Conservation (phyloP, 2,888 invertebrate species). For the Pammene aurita region DNA sequence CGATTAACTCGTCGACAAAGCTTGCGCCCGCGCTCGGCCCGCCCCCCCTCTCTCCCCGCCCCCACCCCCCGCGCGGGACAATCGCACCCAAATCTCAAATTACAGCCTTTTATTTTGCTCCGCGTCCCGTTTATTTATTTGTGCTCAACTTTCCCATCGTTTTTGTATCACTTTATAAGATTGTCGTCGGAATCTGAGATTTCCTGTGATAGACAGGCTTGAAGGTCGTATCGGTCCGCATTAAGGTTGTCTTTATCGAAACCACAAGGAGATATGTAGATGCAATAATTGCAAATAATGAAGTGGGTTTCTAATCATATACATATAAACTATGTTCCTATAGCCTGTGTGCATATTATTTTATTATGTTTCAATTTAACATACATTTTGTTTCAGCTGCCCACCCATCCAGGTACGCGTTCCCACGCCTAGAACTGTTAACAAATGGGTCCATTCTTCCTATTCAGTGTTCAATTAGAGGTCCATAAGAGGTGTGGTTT, state of each 20-base stretch:
- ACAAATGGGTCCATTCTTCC: not conserved
- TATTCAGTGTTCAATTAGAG: not conserved
- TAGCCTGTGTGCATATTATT: no score
- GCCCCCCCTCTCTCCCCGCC: not conserved
- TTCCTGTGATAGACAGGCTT: not conserved
- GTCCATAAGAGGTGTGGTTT: not conserved
- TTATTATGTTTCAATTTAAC: no score
- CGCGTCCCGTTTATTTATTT: conserved; percentile 22
- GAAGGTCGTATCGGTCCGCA: not conserved
- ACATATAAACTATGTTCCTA: no score
- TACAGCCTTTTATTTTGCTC: conserved; percentile 25
- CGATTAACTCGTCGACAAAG: conserved; percentile 30
- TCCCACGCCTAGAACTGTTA: not conserved
- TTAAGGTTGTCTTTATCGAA: no score
- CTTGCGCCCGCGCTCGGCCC: not conserved
- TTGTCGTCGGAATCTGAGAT: conserved; percentile 10
- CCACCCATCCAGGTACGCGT: no score
- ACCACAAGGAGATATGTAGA: no score
- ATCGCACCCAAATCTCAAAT: conserved; percentile 30
- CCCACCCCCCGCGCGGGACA: conserved; percentile 6
- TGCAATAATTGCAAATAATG: no score
- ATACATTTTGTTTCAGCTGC: no score
- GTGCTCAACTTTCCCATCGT: conserved; percentile 9
- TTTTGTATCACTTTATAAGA: conserved; percentile 6
- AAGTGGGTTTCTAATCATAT: no score